Percentiles rank a stretch among this genome's conserved stretches.
Conservation (phyloP, 2,888 invertebrate species). For the Drosophila affinis region DNA sequence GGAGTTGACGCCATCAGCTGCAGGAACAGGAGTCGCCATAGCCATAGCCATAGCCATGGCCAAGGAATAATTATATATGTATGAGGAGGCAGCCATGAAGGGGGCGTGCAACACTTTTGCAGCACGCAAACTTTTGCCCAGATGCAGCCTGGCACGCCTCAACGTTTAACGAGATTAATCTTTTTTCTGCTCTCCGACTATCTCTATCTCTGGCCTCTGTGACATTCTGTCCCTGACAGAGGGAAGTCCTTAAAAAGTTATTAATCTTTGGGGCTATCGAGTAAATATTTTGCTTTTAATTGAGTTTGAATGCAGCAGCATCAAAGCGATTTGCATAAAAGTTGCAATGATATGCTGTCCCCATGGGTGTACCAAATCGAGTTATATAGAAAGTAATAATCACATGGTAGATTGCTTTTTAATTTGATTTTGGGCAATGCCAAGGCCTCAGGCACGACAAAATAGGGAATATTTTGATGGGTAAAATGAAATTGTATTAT, state of each 20-base stretch:
- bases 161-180: slow-evolving; percentile 70
- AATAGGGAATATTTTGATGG: not conserved
- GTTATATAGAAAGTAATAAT: slow-evolving; percentile 76
- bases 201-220: not conserved
- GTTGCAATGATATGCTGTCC: slow-evolving; percentile 21
- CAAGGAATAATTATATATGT: slow-evolving; percentile 72
- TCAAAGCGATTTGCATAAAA: slow-evolving; percentile 68
- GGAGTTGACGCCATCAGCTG: slow-evolving; percentile 58
- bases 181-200: slow-evolving; percentile 30
- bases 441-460: not conserved
- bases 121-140: slow-evolving; percentile 55
- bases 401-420: slow-evolving; percentile 83
- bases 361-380: no score
- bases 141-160: slow-evolving; percentile 60
- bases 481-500: not conserved
- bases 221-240: slow-evolving; percentile 18
- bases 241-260: slow-evolving; percentile 60
- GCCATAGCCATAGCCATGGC: slow-evolving; percentile 8
- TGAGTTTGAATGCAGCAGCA: slow-evolving; percentile 61
- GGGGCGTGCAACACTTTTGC: slow-evolving; percentile 66
- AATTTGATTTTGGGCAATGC: slow-evolving; percentile 75
- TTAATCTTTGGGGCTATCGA: slow-evolving; percentile 70
- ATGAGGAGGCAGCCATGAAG: slow-evolving; percentile 35
- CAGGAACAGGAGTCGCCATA: slow-evolving; percentile 15
- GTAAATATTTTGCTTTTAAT: slow-evolving; percentile 74